Evolutionary conservation across 2,797 vertebrate genomes (phyloP).

Genomic region (Balearica regulorum): DNA sequence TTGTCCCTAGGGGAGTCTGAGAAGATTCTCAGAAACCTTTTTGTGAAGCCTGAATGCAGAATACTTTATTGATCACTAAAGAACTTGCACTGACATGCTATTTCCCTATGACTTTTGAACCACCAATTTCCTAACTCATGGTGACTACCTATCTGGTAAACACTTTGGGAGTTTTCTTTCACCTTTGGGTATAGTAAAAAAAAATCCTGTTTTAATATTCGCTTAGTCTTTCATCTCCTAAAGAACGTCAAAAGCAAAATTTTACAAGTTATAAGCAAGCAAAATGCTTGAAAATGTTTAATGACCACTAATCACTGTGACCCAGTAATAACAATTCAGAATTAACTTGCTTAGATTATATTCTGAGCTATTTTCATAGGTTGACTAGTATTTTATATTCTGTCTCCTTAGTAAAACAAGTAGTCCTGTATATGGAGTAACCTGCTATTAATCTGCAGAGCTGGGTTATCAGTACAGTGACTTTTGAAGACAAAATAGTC

Average conservation of each 20-base stretch:
- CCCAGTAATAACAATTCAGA: background rate
- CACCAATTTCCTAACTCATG: background rate
- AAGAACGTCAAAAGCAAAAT: background rate
- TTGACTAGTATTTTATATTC: background rate
- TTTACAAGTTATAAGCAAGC: background rate
- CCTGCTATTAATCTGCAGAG: background rate
- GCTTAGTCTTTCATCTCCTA: background rate
- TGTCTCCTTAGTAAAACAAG: background rate
- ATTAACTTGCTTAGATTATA: background rate
- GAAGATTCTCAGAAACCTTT: constrained; percentile 63
- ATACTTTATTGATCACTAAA: constrained; percentile 76
- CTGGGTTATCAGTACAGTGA: background rate
- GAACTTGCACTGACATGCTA: constrained; percentile 74
- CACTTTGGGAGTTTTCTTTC: background rate
- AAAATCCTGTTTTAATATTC: background rate
- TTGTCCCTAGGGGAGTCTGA: constrained; percentile 55
- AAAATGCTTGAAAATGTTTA: background rate
- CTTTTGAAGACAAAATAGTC: background rate
- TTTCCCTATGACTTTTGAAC: constrained; percentile 73
- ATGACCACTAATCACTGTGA: background rate
- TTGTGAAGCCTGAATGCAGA: constrained; percentile 73
- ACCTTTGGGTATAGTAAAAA: background rate
- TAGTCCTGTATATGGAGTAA: background rate
- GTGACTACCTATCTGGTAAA: constrained; percentile 24
- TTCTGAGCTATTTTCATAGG: background rate